A percentile compares a stretch with the other conserved stretches of the same genome.
Conservation (phyloP, 2,888 invertebrate species). For the Tiliacea aurago region DNA sequence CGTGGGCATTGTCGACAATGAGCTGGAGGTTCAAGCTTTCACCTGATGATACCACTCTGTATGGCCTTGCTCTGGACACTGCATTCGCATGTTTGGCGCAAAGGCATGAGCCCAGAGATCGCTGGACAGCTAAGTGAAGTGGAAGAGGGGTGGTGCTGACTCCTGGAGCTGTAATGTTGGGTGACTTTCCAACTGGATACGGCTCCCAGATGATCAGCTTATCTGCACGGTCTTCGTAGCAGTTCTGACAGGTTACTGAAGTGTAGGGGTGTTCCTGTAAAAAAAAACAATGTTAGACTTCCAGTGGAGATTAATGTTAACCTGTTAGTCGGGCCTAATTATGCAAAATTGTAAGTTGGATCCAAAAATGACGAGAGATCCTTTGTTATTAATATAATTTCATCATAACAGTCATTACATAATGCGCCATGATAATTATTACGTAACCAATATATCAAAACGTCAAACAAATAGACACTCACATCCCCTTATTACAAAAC, state of each 20-base stretch:
- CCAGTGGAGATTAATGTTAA: neutral
- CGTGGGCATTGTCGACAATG: slow-evolving; percentile 95
- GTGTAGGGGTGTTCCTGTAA: slow-evolving; percentile 94
- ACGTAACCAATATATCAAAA: no score
- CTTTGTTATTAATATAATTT: no score
- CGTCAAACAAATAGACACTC: no score
- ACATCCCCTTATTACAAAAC: no score
- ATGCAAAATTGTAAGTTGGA: neutral
- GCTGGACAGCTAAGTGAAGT: slow-evolving; percentile 92
- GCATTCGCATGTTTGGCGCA: slow-evolving; percentile 92
- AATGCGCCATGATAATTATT: no score
- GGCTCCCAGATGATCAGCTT: slow-evolving; percentile 96
- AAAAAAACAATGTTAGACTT: slow-evolving; percentile 2
- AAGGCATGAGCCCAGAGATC: slow-evolving; percentile 93
- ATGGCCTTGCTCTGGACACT: slow-evolving; percentile 90
- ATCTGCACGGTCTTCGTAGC: slow-evolving; percentile 96
- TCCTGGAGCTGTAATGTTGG: slow-evolving; percentile 76
- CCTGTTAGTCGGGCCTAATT: no score
- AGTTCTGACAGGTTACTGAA: slow-evolving; percentile 95
- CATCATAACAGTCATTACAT: no score
- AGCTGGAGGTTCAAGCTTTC: slow-evolving; percentile 95
- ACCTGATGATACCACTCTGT: slow-evolving; percentile 94
- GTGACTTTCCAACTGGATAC: slow-evolving; percentile 78
- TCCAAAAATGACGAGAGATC: neutral
- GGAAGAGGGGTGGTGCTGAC: slow-evolving; percentile 88